phyloP scores from a whole-genome alignment of 2,797 vertebrate species.

The Odontamblyopus lacepedii region DNA sequence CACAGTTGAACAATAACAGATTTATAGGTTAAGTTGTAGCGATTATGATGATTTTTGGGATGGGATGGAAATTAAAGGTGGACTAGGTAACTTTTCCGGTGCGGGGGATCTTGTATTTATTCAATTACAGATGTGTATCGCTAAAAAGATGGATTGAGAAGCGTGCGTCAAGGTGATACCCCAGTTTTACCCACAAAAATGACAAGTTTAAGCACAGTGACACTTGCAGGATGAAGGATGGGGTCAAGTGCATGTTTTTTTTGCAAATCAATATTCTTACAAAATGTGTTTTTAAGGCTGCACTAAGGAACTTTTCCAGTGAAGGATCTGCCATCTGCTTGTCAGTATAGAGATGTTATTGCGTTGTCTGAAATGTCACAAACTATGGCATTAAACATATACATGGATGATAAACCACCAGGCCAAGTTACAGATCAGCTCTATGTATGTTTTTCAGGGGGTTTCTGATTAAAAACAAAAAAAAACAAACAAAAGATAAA shows the following conservation, averaged over 20 bases:
- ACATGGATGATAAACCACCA: too few relatives aligned
- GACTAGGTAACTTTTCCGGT: too few relatives aligned
- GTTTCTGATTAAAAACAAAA: too few relatives aligned
- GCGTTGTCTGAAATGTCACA: neutral
- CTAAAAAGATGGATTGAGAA: too few relatives aligned
- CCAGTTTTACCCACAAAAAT: neutral
- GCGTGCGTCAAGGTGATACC: too few relatives aligned
- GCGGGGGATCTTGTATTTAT: too few relatives aligned
- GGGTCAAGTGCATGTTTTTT: too few relatives aligned
- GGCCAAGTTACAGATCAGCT: neutral
- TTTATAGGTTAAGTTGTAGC: neutral
- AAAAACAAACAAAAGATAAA: too few relatives aligned
- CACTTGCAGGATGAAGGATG: too few relatives aligned
- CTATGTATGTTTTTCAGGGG: too few relatives aligned
- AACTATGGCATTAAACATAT: neutral
- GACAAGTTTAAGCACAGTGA: neutral
- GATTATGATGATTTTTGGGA: neutral
- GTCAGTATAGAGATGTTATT: too few relatives aligned
- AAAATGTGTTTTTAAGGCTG: constrained; percentile 17
- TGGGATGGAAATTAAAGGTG: neutral
- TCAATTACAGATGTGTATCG: too few relatives aligned
- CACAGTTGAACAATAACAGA: neutral
- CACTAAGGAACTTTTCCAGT: neutral
- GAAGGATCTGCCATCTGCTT: neutral
- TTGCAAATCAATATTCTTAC: neutral